Base-by-base conservation (phyloP, 2,797 vertebrate genomes). In the Mareca penelope region DNA sequence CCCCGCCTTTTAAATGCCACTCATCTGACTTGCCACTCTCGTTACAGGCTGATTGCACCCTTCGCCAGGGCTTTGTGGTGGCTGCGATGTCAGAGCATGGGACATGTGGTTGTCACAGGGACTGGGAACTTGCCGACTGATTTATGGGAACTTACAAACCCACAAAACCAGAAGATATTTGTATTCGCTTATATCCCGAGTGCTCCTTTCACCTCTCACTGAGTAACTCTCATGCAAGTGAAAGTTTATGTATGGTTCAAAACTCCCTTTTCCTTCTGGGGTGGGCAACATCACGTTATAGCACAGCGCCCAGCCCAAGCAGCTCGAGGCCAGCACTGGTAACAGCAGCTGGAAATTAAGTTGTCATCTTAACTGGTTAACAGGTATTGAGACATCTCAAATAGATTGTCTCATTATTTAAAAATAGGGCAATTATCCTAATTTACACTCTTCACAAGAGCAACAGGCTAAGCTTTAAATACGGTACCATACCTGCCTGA, bases 151-250 rank as follows among this genome's bases (percentile, higher is more conserved):
- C 53, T 94, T 75, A 72, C 46, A 91, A 92, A 86, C 33, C 73
- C 77, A 91, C 91, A 92, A 69, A 95, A 85, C 69, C 89, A 89
- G 42, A 85, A 92, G 52, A 84, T 56, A 91, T 83, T 91, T 91
- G 73, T 92, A 92, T 79, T 92, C 67, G 44, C 72, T 95, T 56
- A 59, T 9, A 42, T 44, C 80, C 88, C 60, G 39, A 84, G 92
- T 59, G 80, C 24, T 86, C 52, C 80, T 94, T 95, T 94, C 60
- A 88, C 82, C 60, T 90, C 90, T 61, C 23, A 31, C 17, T 57
- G 59, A 89, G 46, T 67, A 72, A 40, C 65, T 84, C 60, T 72
- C 7, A 7, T 39, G 29, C 33, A 93, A 90, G 40, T 46, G 33
- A 80, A 92, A 70, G 63, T 71, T 94, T 84, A 72, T 64, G 92